Conservation (phyloP, 2,888 invertebrate genomes). For the Drymonia ruficornis region DNA sequence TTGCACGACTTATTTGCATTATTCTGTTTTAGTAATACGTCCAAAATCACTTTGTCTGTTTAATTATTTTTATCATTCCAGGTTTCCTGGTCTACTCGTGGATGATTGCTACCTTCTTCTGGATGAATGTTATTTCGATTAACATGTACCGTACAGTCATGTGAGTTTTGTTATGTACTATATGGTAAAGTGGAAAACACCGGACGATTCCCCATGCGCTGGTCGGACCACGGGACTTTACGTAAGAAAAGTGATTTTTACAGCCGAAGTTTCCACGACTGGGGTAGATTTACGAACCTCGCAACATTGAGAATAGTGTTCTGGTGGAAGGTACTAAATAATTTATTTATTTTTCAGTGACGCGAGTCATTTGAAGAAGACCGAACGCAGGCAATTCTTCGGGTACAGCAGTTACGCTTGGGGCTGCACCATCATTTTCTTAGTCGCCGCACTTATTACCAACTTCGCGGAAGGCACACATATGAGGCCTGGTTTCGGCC, state of each 20-base stretch:
- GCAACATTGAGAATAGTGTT: too few species aligned
- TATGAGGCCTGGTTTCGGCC: slow-evolving; percentile 85
- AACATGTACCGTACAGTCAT: slow-evolving; percentile 87
- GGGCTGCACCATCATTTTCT: slow-evolving; percentile 82
- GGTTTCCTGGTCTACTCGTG: slow-evolving; percentile 85
- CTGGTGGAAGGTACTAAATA: neutral
- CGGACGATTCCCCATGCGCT: too few species aligned
- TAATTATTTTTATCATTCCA: slow-evolving; percentile 43
- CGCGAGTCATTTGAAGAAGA: slow-evolving; percentile 65
- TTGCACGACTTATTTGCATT: neutral
- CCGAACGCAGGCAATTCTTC: slow-evolving; percentile 80
- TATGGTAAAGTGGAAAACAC: too few species aligned
- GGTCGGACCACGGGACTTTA: too few species aligned
- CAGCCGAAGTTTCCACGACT: too few species aligned
- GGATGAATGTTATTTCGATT: slow-evolving; percentile 88
- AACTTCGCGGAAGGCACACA: slow-evolving; percentile 83
- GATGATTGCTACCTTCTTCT: slow-evolving; percentile 89
- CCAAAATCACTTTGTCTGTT: neutral
- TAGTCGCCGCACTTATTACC: slow-evolving; percentile 77
- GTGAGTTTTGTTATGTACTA: slow-evolving; percentile 74
- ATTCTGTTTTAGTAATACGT: neutral
- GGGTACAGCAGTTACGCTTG: slow-evolving; percentile 86
- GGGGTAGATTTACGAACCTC: too few species aligned
- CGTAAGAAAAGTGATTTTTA: too few species aligned
- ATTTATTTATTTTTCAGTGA: slow-evolving; percentile 50